Base-by-base conservation (phyloP, 2,797 vertebrate genomes). In the Urosaurus nigricauda region DNA sequence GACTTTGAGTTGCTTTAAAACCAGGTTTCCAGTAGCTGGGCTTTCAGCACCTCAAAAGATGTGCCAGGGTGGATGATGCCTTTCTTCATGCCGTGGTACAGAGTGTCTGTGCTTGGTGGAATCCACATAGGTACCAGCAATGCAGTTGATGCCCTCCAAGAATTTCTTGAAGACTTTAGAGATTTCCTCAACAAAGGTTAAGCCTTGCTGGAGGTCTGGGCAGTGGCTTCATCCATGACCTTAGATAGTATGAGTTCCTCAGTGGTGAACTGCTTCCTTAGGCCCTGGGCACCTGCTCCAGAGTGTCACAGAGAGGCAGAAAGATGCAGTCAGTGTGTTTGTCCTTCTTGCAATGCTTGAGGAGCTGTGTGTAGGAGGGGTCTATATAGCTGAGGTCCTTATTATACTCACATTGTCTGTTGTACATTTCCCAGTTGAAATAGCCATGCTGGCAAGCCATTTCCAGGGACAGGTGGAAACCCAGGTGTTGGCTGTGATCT, bases 51-150 rank as follows among this genome's bases (percentile, higher is more conserved):
- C 95, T 99, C 99, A 0, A 99, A 99, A 2, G 99, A 99, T 0
- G 99, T 99, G 77, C 99, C 99, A 0, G 99, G 99, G n/a, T 99
- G 97, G 83, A 99, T 99, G 97, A 99, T 99, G 68, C 98, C 99
- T 91, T 98, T 99, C 95, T 99, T 99, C 99, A 99, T 99, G 92
- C 99, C 99, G 94, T 99, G 98, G 94, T 99, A 99, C 90, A 0
- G 99, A 99, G 0, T 98, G 96, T 47, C 98, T 97, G 89, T 99
- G 99, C 95, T 98, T 99, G 17, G 97, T 95, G 82, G 97, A 93
- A 40, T 99, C 99, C 1, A 99, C 97, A 0, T 97, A 98, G 80
- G 99, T 98, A 0, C 99, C 99, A 0, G 98, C 97, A 3, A 99
- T 99, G 93, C 98, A 99, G 95, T 99, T 98, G 89, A 98, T 98